Percentiles rank a stretch among this genome's conserved stretches.
These are phyloP conservation scores for Pseudococcus longispinus DNA, from an alignment of 2,888 invertebrate genomes.

Conservation along the genomic window DNA sequence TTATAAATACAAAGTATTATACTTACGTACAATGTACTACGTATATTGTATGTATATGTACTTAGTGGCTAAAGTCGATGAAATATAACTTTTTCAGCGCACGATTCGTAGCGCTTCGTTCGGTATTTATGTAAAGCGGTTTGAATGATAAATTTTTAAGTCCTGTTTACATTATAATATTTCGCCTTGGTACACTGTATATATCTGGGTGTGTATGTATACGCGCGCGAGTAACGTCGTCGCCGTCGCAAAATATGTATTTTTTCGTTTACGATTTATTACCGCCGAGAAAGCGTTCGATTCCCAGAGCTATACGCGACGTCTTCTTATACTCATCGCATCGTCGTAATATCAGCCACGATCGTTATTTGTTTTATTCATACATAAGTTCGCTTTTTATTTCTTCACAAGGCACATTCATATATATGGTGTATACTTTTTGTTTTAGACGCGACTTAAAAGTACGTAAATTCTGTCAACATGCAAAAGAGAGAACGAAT, in stretches of 20 bases:
- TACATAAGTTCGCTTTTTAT: background rate
- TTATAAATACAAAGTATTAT: background rate
- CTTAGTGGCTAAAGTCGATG: background rate
- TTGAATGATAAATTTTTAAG: slow-evolving; percentile 34
- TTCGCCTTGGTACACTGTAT: background rate
- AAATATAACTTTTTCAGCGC: slow-evolving; percentile 23
- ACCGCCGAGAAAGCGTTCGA: background rate
- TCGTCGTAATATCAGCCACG: slow-evolving; percentile 16
- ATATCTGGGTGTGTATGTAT: background rate
- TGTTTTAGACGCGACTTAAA: background rate
- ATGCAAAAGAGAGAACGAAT: background rate
- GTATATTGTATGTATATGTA: background rate
- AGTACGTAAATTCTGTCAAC: background rate
- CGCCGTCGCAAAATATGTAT: slow-evolving; percentile 14
- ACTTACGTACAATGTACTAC: too few species aligned
- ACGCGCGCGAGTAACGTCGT: background rate
- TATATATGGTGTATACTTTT: background rate
- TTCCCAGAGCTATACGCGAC: background rate
- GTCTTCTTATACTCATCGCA: background rate
- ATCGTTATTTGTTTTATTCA: slow-evolving; percentile 34
- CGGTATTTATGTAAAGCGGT: slow-evolving; percentile 28
- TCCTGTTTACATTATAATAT: slow-evolving; percentile 28
- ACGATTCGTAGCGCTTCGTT: background rate
- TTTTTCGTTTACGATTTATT: slow-evolving; percentile 30
- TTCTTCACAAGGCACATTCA: background rate